Percentiles rank a stretch among this genome's conserved stretches.
Conservation (phyloP, 1,140 invertebrate genomes). For the Laodelphax striatellus region DNA sequence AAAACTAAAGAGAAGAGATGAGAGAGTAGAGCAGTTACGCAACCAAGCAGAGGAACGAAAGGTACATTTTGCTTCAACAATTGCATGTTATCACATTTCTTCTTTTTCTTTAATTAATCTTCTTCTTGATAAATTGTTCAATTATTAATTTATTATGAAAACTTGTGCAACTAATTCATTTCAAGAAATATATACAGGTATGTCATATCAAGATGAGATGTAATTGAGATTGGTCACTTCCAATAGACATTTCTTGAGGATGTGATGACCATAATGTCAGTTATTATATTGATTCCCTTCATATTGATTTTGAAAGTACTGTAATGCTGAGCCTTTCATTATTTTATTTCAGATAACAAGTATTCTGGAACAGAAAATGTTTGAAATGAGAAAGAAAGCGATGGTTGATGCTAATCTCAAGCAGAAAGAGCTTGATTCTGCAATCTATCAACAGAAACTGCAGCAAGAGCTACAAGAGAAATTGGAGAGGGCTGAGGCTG, state of each 20-base stretch:
- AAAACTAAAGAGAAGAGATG: conserved; percentile 16
- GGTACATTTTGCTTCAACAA: conserved; percentile 13
- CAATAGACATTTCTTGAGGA: no score
- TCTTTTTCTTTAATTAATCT: no score
- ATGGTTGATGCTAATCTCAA: conserved; percentile 17
- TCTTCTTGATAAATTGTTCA: no score
- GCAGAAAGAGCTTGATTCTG: conserved; percentile 16
- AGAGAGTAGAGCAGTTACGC: conserved; percentile 6
- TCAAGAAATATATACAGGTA: no score
- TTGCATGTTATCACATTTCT: no score
- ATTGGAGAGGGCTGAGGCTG: conserved; percentile 17
- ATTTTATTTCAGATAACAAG: background rate
- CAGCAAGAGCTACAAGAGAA: conserved; percentile 15
- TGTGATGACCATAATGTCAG: no score
- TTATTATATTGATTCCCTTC: no score
- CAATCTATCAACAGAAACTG: conserved; percentile 16
- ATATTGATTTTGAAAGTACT: no score
- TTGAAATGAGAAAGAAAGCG: conserved; percentile 8
- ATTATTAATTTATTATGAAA: no score
- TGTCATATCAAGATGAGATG: no score
- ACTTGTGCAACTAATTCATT: no score
- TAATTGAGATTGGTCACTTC: no score
- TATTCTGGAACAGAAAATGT: conserved; percentile 7
- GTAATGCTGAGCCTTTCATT: background rate
- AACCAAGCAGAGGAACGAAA: conserved; percentile 18